Conservation (phyloP, 2,797 vertebrate species). For the Babyrousa celebensis region DNA sequence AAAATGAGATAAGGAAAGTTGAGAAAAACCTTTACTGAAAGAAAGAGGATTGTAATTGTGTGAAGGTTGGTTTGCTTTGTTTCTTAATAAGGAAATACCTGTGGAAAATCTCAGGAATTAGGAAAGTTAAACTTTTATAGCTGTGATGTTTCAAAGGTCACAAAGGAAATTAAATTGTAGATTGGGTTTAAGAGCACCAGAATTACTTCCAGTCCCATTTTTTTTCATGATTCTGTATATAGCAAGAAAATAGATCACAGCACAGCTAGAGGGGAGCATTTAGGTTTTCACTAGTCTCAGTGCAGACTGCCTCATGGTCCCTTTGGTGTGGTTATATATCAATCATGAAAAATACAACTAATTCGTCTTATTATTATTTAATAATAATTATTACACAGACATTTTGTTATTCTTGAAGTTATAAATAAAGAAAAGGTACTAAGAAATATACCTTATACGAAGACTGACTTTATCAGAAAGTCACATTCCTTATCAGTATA, state of each 20-base stretch:
- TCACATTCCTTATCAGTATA: slow-evolving; percentile 1
- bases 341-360: not conserved
- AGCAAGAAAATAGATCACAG: slow-evolving; percentile 34
- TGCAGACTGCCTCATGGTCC: not conserved
- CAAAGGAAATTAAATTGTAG: slow-evolving; percentile 68
- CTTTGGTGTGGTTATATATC: not conserved
- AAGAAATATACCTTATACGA: slow-evolving; percentile 48
- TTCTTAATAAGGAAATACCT: slow-evolving; percentile 57
- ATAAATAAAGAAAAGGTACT: slow-evolving; percentile 50
- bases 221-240: not conserved
- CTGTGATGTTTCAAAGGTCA: slow-evolving; percentile 67
- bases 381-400: not conserved
- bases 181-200: slow-evolving; percentile 56
- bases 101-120: slow-evolving; percentile 45
- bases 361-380: not conserved
- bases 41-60: not conserved
- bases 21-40: slow-evolving; percentile 50
- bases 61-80: slow-evolving; percentile 5
- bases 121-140: slow-evolving; percentile 58
- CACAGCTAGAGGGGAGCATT: not conserved
- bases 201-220: slow-evolving; percentile 66
- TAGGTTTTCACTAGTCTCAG: not conserved
- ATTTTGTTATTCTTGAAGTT: not conserved
- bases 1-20: not conserved
- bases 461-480: slow-evolving; percentile 62